Conservation (phyloP, 2,113 vertebrate species). For the Syrmaticus mikado region DNA sequence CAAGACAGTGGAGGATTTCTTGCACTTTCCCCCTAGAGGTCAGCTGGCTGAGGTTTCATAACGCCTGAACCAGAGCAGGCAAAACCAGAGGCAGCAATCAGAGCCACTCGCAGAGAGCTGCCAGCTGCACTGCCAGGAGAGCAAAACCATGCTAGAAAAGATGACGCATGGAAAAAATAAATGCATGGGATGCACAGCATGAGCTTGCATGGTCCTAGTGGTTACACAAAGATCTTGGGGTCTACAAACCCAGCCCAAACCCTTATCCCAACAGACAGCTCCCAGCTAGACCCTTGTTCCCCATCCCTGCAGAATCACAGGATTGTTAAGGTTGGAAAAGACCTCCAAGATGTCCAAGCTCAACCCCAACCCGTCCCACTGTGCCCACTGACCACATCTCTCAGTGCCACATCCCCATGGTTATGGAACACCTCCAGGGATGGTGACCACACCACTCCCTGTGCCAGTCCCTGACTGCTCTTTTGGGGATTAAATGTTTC, state of each 20-base stretch:
- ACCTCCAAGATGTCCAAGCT: too few species aligned
- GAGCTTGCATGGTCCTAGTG: fast-evolving
- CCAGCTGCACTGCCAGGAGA: fast-evolving
- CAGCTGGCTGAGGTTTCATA: neutral
- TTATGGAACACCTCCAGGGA: too few species aligned
- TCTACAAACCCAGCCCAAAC: neutral
- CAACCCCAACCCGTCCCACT: too few species aligned
- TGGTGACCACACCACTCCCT: too few species aligned
- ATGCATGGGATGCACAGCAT: fast-evolving
- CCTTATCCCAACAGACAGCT: neutral
- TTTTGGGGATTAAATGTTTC: too few species aligned
- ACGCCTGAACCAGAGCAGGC: neutral
- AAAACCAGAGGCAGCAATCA: neutral
- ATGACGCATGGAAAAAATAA: too few species aligned
- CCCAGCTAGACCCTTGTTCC: neutral
- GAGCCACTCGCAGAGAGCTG: neutral
- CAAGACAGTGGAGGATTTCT: fast-evolving
- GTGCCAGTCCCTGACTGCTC: too few species aligned
- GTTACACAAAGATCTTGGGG: neutral
- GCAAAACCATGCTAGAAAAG: neutral
- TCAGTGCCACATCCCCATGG: too few species aligned
- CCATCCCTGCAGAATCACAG: neutral
- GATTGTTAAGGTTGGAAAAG: too few species aligned
- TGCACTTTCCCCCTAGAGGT: neutral
- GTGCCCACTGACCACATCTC: too few species aligned